A percentile compares a stretch with the other conserved stretches of the same genome.
phyloP scores from a whole-genome alignment of 2,888 invertebrate genomes.

The Synergus laeviventris region DNA sequence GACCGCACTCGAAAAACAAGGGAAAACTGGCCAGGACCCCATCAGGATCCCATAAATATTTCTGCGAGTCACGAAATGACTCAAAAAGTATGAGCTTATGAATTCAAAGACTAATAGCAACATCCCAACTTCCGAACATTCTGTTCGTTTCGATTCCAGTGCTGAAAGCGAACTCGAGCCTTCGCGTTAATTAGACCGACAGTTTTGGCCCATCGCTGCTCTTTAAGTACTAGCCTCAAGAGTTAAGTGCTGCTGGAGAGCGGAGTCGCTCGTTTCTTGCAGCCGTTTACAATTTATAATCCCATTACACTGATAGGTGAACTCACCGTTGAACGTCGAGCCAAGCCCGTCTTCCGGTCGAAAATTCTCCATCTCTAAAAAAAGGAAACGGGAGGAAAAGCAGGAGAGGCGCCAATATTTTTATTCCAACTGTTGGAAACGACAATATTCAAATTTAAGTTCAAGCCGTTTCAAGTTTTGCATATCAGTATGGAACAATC shows the following conservation, averaged over 20 bases:
- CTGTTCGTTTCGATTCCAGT: constrained; percentile 2
- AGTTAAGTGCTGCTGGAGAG: constrained; percentile 45
- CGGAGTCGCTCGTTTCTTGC: constrained; percentile 56
- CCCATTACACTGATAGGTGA: constrained; percentile 56
- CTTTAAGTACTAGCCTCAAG: constrained; percentile 42
- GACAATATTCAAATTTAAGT: background rate
- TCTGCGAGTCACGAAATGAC: background rate
- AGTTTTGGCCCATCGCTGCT: constrained; percentile 48
- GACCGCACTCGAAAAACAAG: no score
- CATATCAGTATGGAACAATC: no score
- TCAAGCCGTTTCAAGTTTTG: background rate
- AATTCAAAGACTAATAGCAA: background rate
- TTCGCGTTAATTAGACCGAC: constrained; percentile 48
- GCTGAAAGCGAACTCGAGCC: constrained; percentile 20
- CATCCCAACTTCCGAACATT: background rate
- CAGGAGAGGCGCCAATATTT: background rate
- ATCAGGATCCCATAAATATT: no score
- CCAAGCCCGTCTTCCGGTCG: constrained; percentile 45
- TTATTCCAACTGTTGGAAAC: background rate
- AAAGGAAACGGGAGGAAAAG: constrained; percentile 31
- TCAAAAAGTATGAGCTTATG: background rate
- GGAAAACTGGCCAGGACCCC: no score
- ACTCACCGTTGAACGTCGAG: constrained; percentile 58
- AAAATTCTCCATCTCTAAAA: constrained; percentile 52
- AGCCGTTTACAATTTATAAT: constrained; percentile 65